A percentile compares a stretch with the other conserved stretches of the same genome.
These are phyloP conservation scores for Dicentrarchus labrax DNA, from an alignment of 2,113 vertebrate genomes.

Conservation along the genomic window DNA sequence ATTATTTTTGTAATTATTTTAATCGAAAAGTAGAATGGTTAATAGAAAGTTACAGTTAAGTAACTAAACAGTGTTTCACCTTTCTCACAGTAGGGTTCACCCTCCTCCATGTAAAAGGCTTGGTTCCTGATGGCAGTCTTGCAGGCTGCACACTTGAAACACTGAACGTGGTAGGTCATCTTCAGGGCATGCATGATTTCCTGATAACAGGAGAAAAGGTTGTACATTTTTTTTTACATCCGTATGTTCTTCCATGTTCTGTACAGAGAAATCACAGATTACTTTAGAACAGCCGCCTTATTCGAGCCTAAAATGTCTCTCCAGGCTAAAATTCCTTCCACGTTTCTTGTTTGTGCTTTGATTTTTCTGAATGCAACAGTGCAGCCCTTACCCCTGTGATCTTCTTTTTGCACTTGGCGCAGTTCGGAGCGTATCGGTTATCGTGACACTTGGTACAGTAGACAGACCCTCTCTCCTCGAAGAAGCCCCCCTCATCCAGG, in stretches of 20 bases:
- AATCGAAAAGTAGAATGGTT: neutral
- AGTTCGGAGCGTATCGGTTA: slow-evolving; percentile 92
- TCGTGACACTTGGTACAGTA: slow-evolving; percentile 96
- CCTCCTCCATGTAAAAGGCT: slow-evolving; percentile 99
- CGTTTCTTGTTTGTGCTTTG: neutral
- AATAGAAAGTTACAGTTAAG: too few relatives aligned
- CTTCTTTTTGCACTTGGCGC: slow-evolving; percentile 98
- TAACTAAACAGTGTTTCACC: slow-evolving; percentile 78
- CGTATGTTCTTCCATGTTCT: too few relatives aligned
- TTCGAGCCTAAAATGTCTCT: neutral
- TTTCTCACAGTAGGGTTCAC: slow-evolving; percentile 96
- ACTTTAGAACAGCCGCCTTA: neutral
- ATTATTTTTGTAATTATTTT: neutral
- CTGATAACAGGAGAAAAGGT: slow-evolving; percentile 74
- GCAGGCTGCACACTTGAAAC: slow-evolving; percentile 95
- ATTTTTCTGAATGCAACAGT: neutral
- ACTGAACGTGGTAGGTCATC: slow-evolving; percentile 98
- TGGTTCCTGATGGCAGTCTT: slow-evolving; percentile 95
- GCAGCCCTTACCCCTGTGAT: slow-evolving; percentile 91
- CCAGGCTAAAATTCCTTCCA: neutral
- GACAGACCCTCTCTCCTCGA: slow-evolving; percentile 95
- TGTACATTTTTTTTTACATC: neutral
- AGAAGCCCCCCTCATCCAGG: slow-evolving; percentile 97
- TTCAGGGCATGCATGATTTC: slow-evolving; percentile 99
- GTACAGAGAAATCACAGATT: neutral